Evolutionary conservation across 2,888 invertebrate species (phyloP).

Genomic region (Conops quadrifasciatus): DNA sequence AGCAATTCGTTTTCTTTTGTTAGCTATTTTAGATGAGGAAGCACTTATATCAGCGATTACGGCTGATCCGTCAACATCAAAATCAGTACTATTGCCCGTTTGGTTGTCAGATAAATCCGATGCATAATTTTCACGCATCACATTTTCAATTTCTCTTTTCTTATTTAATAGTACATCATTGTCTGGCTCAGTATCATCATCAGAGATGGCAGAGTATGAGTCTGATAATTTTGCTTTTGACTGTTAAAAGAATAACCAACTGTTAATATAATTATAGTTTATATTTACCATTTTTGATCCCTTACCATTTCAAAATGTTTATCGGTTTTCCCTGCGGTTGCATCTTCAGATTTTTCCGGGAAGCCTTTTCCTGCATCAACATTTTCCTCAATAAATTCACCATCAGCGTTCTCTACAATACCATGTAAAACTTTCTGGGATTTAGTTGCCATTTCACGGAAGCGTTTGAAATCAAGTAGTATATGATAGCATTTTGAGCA

Average conservation of each 20-base stretch:
- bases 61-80: neutral
- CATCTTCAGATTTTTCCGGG: neutral
- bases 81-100: neutral
- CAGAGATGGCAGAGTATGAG: neutral
- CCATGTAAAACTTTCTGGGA: neutral
- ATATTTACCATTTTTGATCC: neutral
- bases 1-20: neutral
- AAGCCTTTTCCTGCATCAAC: neutral
- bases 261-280: neutral
- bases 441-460: constrained; percentile 18
- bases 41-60: too few species aligned
- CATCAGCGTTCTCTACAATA: constrained; percentile 9
- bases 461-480: constrained; percentile 8
- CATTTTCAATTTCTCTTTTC: constrained; percentile 10
- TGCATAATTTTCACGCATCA: neutral
- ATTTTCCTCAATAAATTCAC: neutral
- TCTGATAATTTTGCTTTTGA: neutral
- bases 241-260: neutral
- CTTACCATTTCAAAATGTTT: constrained; percentile 10
- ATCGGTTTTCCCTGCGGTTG: too few species aligned
- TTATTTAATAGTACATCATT: neutral
- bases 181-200: neutral
- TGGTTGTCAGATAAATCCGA: neutral
- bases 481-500: constrained; percentile 10
- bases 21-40: constrained; percentile 1